Conservation (phyloP, 2,113 vertebrate species). For the Corythaixoides concolor region DNA sequence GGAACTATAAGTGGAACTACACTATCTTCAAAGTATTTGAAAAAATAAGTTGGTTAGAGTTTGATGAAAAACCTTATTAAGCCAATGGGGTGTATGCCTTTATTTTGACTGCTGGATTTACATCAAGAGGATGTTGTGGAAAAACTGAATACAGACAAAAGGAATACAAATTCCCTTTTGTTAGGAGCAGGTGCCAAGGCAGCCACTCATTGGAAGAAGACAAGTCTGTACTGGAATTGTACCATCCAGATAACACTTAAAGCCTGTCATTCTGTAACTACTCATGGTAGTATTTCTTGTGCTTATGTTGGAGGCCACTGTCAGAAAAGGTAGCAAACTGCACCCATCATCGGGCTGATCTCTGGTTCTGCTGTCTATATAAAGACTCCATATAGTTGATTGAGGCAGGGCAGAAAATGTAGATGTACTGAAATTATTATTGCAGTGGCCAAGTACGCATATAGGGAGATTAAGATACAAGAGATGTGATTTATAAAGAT, state of each 20-base stretch:
- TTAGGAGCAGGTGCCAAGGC: neutral
- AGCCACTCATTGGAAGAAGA: neutral
- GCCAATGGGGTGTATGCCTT: neutral
- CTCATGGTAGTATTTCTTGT: neutral
- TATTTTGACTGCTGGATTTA: neutral
- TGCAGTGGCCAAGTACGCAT: neutral
- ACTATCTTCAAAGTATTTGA: neutral
- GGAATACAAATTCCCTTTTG: neutral
- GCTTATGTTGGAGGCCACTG: neutral
- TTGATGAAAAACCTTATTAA: neutral
- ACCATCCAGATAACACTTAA: neutral
- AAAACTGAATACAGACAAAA: neutral
- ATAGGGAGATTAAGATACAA: neutral
- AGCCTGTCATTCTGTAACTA: neutral
- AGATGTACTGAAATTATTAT: neutral
- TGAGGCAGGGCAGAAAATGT: neutral
- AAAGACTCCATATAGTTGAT: neutral
- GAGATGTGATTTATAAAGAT: neutral
- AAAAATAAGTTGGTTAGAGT: neutral
- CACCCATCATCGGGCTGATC: neutral
- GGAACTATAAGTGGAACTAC: neutral
- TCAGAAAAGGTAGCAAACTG: neutral
- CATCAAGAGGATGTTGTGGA: neutral
- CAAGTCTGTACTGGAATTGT: neutral
- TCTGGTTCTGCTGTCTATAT: neutral